phyloP scores from a whole-genome alignment of 2,113 vertebrate species.

The Cichladusa arquata region DNA sequence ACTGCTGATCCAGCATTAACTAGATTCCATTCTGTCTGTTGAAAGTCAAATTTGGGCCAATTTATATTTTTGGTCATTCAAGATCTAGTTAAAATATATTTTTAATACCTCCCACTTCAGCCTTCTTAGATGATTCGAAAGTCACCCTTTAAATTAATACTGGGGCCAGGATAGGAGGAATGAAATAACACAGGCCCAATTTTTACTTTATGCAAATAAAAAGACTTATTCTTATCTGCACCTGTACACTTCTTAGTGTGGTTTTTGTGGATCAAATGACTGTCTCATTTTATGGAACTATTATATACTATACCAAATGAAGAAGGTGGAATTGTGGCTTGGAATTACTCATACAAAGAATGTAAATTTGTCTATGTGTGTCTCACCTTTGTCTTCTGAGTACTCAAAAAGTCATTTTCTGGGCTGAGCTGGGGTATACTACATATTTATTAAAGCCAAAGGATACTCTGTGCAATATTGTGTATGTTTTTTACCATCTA shows the following conservation, averaged over 20 bases:
- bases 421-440: neutral
- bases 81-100: neutral
- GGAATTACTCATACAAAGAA: neutral
- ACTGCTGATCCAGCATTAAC: neutral
- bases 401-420: neutral
- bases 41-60: neutral
- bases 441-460: neutral
- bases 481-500: neutral
- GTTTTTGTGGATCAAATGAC: neutral
- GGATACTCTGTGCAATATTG: neutral
- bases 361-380: neutral
- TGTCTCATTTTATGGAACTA: neutral
- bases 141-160: neutral
- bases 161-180: neutral
- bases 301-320: rapidly evolving
- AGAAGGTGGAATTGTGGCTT: neutral
- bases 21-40: neutral
- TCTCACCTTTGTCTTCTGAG: neutral
- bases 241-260: neutral
- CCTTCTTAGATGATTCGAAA: neutral
- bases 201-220: neutral
- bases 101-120: neutral
- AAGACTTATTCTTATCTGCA: neutral
- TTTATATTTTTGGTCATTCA: neutral
- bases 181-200: neutral